phyloP scores from a whole-genome alignment of 2,797 vertebrate genomes.

The Phylloscopus collybita region DNA sequence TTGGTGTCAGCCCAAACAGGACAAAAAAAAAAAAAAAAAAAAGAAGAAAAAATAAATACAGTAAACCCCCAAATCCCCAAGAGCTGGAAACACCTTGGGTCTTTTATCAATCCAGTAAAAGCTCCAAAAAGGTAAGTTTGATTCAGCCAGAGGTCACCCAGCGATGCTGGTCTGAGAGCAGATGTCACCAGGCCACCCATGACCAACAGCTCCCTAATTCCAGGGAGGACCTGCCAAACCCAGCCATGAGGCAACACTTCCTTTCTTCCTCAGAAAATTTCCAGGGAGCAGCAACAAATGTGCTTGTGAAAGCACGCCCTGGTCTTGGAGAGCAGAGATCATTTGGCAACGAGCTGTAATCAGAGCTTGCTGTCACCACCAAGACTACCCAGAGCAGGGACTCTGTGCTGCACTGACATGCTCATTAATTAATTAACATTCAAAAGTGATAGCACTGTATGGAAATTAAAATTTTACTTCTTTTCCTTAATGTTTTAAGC shows the following conservation, averaged over 20 bases:
- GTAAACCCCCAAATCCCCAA: background rate
- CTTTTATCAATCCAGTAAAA: background rate
- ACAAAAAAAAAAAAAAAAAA: background rate
- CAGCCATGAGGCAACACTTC: background rate
- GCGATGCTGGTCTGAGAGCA: background rate
- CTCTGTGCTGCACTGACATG: background rate
- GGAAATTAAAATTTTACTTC: background rate
- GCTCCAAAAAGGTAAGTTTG: background rate
- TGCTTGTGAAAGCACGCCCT: background rate
- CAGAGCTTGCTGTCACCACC: fast-evolving
- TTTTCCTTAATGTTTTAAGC: background rate
- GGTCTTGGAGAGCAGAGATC: background rate
- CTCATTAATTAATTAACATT: background rate
- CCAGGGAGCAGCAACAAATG: background rate
- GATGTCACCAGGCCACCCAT: background rate
- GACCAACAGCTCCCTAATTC: background rate
- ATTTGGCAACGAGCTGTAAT: background rate
- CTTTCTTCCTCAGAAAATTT: conserved; percentile 12
- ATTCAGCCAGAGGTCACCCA: background rate
- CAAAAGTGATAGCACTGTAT: background rate
- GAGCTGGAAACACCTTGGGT: background rate
- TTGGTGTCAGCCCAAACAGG: conserved; percentile 2
- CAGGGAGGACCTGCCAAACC: conserved; percentile 11
- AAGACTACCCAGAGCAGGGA: background rate
- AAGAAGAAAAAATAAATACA: background rate